A percentile compares a stretch with the other conserved stretches of the same genome.
These are phyloP conservation scores for Lepidostoma basale DNA, from an alignment of 1,140 invertebrate species.

Conservation along the genomic window DNA sequence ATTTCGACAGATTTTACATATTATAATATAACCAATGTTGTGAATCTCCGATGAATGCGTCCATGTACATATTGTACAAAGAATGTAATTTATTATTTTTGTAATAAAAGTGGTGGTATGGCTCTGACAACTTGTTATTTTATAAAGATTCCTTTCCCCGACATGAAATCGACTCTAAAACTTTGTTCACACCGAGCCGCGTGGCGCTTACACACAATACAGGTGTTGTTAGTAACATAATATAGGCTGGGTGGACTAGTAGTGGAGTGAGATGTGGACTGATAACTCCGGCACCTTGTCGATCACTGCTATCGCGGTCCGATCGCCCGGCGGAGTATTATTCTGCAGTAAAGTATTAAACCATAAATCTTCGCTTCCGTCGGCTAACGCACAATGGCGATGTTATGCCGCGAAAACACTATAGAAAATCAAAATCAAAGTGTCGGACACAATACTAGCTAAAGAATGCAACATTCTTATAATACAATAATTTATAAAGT, in stretches of 20 bases:
- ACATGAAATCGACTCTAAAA: too few relatives aligned
- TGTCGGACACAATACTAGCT: too few relatives aligned
- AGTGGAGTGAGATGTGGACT: too few relatives aligned
- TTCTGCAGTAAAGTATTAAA: neutral
- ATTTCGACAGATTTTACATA: slow-evolving; percentile 24
- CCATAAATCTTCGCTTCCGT: neutral
- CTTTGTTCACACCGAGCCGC: too few relatives aligned
- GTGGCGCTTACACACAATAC: too few relatives aligned
- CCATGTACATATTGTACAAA: slow-evolving; percentile 27
- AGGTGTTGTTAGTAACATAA: too few relatives aligned
- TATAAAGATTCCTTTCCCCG: too few relatives aligned
- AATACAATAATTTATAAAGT: too few relatives aligned
- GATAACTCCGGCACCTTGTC: neutral
- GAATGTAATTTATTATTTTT: slow-evolving; percentile 39
- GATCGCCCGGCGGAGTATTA: slow-evolving; percentile 1
- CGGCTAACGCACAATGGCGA: slow-evolving; percentile 1
- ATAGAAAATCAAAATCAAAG: too few relatives aligned
- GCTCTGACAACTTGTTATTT: neutral
- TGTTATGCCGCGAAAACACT: too few relatives aligned
- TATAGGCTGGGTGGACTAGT: too few relatives aligned
- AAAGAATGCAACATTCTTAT: too few relatives aligned
- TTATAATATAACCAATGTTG: slow-evolving; percentile 8
- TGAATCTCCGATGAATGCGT: slow-evolving; percentile 27
- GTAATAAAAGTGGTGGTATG: slow-evolving; percentile 30
- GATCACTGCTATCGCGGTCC: neutral